phyloP scores from a whole-genome alignment of 2,113 vertebrate genomes.

The Chroicocephalus ridibundus region DNA sequence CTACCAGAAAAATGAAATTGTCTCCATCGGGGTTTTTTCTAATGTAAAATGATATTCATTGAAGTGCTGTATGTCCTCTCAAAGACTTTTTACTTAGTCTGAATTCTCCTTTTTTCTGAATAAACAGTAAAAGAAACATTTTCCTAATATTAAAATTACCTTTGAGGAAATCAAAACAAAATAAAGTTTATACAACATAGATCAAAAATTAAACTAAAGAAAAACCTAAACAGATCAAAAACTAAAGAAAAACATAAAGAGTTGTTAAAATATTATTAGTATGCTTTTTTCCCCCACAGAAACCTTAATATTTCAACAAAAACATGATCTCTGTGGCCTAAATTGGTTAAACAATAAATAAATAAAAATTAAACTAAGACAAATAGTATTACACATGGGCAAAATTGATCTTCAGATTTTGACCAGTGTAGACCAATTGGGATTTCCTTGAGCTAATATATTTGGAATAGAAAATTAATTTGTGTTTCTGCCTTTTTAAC shows the following conservation, averaged over 20 bases:
- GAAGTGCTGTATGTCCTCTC: not conserved
- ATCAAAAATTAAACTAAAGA: not conserved
- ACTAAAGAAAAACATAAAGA: not conserved
- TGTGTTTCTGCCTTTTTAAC: not conserved
- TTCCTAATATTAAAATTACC: not conserved
- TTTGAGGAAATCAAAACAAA: not conserved
- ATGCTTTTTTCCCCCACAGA: rapidly evolving
- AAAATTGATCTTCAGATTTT: not conserved
- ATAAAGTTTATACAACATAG: not conserved
- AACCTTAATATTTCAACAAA: not conserved
- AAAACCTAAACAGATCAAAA: not conserved
- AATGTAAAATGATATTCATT: not conserved
- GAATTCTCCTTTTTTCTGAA: not conserved
- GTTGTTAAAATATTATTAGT: not conserved
- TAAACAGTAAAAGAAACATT: not conserved
- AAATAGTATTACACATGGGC: not conserved
- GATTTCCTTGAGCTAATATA: not conserved
- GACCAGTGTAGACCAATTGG: not conserved
- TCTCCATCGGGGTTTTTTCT: not conserved
- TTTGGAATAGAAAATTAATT: not conserved
- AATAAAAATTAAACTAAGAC: not conserved
- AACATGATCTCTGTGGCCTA: not conserved
- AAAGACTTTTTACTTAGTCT: not conserved
- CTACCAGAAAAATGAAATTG: not conserved
- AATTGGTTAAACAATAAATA: not conserved